phyloP scores from a whole-genome alignment of 2,888 invertebrate species.

The Scaptodrosophila latifasciaeformis region DNA sequence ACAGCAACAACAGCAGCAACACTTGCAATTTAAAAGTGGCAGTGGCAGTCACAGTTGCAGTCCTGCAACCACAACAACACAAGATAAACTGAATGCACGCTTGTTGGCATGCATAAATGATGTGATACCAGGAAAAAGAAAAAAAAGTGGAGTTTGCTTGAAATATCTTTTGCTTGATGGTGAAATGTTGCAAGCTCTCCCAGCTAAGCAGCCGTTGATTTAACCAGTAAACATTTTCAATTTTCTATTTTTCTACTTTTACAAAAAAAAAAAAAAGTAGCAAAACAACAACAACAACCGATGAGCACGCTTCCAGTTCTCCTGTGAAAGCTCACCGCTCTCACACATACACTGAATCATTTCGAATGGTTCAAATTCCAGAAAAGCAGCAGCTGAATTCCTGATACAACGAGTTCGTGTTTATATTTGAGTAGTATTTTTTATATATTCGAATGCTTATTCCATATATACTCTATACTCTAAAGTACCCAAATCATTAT shows the following conservation, averaged over 20 bases:
- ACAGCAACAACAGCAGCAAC: constrained; percentile 14
- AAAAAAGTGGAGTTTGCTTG: constrained; percentile 50
- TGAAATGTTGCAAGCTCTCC: no score
- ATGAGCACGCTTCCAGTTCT: no score
- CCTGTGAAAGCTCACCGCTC: not conserved
- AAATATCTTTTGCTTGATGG: no score
- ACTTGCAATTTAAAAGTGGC: not conserved
- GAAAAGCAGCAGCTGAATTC: not conserved
- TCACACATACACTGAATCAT: not conserved
- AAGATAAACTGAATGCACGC: constrained; percentile 10
- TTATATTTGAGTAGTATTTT: not conserved
- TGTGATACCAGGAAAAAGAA: constrained; percentile 17
- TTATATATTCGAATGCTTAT: no score
- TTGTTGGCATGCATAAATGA: constrained; percentile 35
- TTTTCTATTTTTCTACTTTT: not conserved
- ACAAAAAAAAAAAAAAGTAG: no score
- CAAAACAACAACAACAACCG: no score
- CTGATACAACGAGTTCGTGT: not conserved
- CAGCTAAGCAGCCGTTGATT: not conserved
- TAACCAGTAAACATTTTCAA: not conserved
- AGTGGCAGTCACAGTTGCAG: not conserved
- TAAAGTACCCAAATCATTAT: no score
- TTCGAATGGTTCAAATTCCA: not conserved
- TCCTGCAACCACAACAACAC: not conserved
- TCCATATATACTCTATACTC: no score